These are phyloP conservation scores for Cyphomyrus plagiostoma DNA, from an alignment of 2,113 vertebrate genomes.

Conservation along the genomic window DNA sequence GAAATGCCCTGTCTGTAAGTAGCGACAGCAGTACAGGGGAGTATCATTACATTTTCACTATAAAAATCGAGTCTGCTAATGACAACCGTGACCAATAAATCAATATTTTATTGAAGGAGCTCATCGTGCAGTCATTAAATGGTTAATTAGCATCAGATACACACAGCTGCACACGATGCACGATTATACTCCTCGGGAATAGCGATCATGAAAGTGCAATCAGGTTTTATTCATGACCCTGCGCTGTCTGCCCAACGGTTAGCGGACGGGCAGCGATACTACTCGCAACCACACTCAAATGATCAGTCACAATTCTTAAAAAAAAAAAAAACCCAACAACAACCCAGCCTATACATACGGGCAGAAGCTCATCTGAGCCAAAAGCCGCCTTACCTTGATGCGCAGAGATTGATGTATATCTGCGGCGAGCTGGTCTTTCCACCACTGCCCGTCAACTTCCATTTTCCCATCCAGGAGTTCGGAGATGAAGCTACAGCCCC, in stretches of 20 bases:
- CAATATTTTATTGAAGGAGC: neutral
- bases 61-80: neutral
- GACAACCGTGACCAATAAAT: neutral
- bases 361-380: neutral
- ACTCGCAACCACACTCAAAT: neutral
- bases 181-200: neutral
- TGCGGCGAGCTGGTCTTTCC: conserved; percentile 64
- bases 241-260: neutral
- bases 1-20: neutral
- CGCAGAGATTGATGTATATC: conserved; percentile 64
- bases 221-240: neutral
- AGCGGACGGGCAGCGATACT: neutral
- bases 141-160: neutral
- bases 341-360: neutral
- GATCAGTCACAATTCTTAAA: neutral
- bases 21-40: neutral
- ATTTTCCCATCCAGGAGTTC: conserved; percentile 32
- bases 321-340: too few species aligned
- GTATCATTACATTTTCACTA: neutral
- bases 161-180: neutral
- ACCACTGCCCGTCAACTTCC: conserved; percentile 64
- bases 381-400: conserved; percentile 54
- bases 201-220: neutral
- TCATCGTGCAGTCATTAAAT: neutral
- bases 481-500: neutral